phyloP scores from a whole-genome alignment of 2,888 invertebrate species.

The Euzophera pinguis region DNA sequence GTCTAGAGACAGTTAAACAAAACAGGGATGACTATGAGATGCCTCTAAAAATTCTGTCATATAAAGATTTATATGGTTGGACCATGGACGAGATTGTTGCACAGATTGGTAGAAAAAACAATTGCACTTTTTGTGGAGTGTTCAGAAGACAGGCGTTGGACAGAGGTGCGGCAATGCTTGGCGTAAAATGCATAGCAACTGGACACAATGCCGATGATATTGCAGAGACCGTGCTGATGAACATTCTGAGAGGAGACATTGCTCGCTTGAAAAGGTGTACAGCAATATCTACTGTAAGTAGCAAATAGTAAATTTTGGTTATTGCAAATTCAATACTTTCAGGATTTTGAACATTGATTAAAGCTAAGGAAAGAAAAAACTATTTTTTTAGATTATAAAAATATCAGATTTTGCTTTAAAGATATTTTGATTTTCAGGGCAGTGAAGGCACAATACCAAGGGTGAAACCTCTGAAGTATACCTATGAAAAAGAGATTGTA shows the following conservation, averaged over 20 bases:
- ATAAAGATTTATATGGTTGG: slow-evolving; percentile 99
- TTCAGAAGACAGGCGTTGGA: slow-evolving; percentile 98
- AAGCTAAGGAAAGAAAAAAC: no score
- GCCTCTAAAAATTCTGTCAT: slow-evolving; percentile 96
- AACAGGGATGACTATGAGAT: slow-evolving; percentile 96
- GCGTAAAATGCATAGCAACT: slow-evolving; percentile 96
- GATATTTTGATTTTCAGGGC: slow-evolving; percentile 69
- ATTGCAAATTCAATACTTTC: background rate
- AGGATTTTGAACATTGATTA: no score
- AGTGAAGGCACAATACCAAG: slow-evolving; percentile 91
- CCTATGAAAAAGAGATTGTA: slow-evolving; percentile 99
- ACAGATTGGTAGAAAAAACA: slow-evolving; percentile 92
- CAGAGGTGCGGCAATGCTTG: slow-evolving; percentile 92
- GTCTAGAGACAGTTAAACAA: slow-evolving; percentile 96
- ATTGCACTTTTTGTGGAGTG: slow-evolving; percentile 97
- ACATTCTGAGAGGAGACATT: slow-evolving; percentile 97
- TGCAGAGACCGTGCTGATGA: slow-evolving; percentile 99
- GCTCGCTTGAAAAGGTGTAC: slow-evolving; percentile 96
- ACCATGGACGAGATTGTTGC: slow-evolving; percentile 99
- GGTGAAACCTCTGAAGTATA: slow-evolving; percentile 97
- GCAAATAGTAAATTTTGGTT: background rate
- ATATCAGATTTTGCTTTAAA: background rate
- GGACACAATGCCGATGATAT: slow-evolving; percentile 99
- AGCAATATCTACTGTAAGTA: slow-evolving; percentile 89
- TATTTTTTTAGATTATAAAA: no score